phyloP scores from a whole-genome alignment of 2,888 invertebrate genomes.

The Sarcophaga carnaria region DNA sequence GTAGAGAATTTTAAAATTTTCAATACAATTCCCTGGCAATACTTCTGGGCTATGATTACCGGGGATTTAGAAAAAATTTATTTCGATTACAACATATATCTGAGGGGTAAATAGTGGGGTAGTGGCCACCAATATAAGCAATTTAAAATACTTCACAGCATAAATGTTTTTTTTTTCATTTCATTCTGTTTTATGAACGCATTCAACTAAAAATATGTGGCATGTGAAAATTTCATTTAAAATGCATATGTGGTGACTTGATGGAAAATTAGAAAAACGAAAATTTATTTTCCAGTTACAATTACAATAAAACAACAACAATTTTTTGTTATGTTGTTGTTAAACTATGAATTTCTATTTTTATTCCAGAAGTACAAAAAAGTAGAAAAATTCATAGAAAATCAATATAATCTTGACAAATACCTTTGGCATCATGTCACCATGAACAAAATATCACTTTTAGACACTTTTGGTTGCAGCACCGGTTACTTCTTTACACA shows the following conservation, averaged over 20 bases:
- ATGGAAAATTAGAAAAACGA: not conserved
- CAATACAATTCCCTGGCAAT: constrained; percentile 21
- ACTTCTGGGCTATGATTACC: constrained; percentile 55
- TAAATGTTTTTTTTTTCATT: constrained; percentile 15
- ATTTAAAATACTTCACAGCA: constrained; percentile 34
- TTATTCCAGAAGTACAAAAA: not conserved
- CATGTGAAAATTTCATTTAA: constrained; percentile 58
- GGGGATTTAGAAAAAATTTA: not conserved
- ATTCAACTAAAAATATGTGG: constrained; percentile 47
- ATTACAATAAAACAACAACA: not conserved
- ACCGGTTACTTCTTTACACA: not conserved
- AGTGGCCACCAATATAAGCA: constrained; percentile 65
- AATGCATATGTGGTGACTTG: constrained; percentile 48
- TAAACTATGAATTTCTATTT: no score
- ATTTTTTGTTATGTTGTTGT: not conserved
- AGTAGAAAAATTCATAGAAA: not conserved
- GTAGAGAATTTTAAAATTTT: constrained; percentile 71
- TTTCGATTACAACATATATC: no score
- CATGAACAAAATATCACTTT: not conserved
- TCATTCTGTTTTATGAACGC: not conserved
- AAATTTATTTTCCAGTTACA: no score
- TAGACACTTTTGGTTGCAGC: no score
- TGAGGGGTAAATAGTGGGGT: constrained; percentile 6
- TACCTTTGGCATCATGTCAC: constrained; percentile 66
- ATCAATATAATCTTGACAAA: constrained; percentile 68